phyloP scores from a whole-genome alignment of 2,797 vertebrate species.

The Lepilemur septentrionalis region DNA sequence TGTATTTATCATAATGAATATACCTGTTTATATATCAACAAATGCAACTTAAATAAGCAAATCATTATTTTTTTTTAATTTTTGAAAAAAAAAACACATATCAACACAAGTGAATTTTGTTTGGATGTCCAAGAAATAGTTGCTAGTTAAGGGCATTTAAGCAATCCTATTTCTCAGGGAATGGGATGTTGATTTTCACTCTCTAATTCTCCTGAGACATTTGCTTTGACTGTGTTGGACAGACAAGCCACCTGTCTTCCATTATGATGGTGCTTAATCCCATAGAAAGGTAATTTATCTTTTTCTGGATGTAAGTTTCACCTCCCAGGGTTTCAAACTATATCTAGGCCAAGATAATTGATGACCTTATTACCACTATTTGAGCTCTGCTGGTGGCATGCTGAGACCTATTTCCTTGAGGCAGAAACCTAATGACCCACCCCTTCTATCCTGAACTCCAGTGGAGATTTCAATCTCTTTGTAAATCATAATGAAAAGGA shows the following conservation, averaged over 20 bases:
- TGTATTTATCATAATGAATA: neutral
- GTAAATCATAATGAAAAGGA: slow-evolving; percentile 67
- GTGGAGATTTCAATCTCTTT: slow-evolving; percentile 69
- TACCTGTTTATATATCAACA: neutral
- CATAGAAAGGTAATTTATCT: slow-evolving; percentile 64
- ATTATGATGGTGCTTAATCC: slow-evolving; percentile 54
- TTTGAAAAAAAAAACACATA: neutral
- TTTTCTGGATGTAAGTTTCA: slow-evolving; percentile 52
- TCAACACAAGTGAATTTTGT: neutral
- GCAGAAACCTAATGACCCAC: slow-evolving; percentile 78
- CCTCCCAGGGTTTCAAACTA: slow-evolving; percentile 67
- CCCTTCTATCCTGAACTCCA: slow-evolving; percentile 65
- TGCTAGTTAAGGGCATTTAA: neutral
- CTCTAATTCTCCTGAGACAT: neutral
- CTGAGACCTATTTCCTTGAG: slow-evolving; percentile 75
- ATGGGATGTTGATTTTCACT: neutral
- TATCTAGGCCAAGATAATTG: slow-evolving; percentile 66
- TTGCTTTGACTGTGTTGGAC: neutral
- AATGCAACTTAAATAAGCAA: neutral
- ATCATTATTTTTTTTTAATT: neutral
- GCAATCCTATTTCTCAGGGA: neutral
- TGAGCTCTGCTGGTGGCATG: slow-evolving; percentile 69
- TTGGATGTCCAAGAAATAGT: neutral
- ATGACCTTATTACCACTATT: slow-evolving; percentile 75
- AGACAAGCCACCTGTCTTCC: slow-evolving; percentile 49